Conservation (phyloP, 2,888 invertebrate genomes). For the Hypselothyrea guttata region DNA sequence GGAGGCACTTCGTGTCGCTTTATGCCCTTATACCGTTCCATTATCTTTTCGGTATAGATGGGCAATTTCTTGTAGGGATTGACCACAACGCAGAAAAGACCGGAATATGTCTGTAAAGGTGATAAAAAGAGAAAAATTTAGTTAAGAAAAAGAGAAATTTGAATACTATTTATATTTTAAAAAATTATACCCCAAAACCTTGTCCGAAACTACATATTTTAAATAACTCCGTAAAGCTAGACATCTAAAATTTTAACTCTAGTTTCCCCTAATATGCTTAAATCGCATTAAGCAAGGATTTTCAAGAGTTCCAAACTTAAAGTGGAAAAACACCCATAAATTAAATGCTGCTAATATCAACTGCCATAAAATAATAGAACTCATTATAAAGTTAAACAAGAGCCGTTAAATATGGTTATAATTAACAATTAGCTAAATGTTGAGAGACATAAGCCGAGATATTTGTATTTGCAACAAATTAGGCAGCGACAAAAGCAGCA, state of each 20-base stretch:
- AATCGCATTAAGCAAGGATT: too few species aligned
- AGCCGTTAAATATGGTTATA: background rate
- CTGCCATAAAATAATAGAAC: background rate
- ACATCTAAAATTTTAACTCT: too few species aligned
- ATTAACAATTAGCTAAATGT: background rate
- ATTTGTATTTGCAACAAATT: conserved; percentile 38
- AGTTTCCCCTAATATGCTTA: too few species aligned
- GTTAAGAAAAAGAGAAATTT: background rate
- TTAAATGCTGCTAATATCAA: too few species aligned
- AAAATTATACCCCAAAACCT: too few species aligned
- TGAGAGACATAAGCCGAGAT: background rate
- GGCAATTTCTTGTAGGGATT: conserved; percentile 99
- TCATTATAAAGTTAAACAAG: background rate
- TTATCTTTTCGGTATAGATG: conserved; percentile 99
- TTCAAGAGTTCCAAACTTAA: too few species aligned
- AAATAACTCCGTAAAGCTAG: too few species aligned
- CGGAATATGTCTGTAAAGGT: conserved; percentile 97
- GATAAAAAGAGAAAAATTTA: conserved; percentile 1
- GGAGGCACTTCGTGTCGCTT: conserved; percentile 99
- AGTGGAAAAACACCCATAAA: too few species aligned
- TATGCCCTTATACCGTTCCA: conserved; percentile 99
- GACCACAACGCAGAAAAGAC: conserved; percentile 99
- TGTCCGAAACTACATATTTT: too few species aligned
- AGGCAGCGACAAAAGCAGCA: conserved; percentile 29
- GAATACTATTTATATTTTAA: too few species aligned